Base-by-base conservation (phyloP, 2,113 vertebrate genomes). In the Eira barbara region DNA sequence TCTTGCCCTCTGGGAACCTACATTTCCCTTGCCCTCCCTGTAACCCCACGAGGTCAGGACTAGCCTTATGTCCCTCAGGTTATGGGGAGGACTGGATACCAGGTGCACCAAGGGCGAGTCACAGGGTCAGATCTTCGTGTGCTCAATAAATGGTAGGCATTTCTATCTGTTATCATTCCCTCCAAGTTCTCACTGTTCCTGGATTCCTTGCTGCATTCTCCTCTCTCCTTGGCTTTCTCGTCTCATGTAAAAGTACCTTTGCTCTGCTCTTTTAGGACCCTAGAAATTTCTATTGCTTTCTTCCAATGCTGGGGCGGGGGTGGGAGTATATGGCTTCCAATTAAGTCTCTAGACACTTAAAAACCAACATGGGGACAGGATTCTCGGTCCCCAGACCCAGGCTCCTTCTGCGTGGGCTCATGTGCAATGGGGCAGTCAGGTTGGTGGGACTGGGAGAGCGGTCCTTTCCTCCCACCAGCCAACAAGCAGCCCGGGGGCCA, bases 101-200 rank as follows among this genome's bases (percentile, higher is more conserved):
- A 52, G 4, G 2, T 8, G 2, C 34, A 7, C 0, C 8, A 83
- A 39, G 25, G 2, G n/a, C 1, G 5, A 12, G 63, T 45, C 85
- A 13, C 78, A 34, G 15, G 63, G 6, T 11, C 39, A 0, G 6
- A 0, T 9, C 45, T n/a, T 20, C 25, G 5, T 0, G 1, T 18
- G 20, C 23, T 80, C 21, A 39, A 2, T 23, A n/a, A 31, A 3
- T 1, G 31, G 61, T 0, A 67, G 59, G 31, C 13, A 2, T 63
- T 93, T 91, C 34, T 20, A 6, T 55, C 10, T 20, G 34, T 65
- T 49, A 31, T 65, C 23, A 31, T 57, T 74, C 13, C 63, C 31
- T 49, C 86, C 23, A 59, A 20, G 71, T 21, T 21, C 8, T 83
- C 74, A 1, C 20, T 49, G 61, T 39, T 14, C 78, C 65, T 21